Evolutionary conservation across 2,888 invertebrate genomes (phyloP), one percentile per base, ranked within the genome.

Genomic region (Ornithoptera alexandrae): DNA sequence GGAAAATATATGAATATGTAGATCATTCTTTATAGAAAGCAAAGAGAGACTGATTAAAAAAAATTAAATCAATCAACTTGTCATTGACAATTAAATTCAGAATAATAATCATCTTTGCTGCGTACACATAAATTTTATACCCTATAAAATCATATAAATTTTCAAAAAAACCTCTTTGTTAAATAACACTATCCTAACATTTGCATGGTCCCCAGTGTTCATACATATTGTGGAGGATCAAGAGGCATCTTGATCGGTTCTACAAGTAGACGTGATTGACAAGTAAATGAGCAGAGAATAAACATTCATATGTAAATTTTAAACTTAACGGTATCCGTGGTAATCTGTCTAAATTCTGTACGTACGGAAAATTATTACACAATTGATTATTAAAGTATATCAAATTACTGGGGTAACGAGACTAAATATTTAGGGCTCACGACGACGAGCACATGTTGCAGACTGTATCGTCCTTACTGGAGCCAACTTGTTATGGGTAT

Each of bases 1-100:
- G 71, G 69, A 64, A 36, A 61, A 50, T 68, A 62, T 77, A 77
- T 83, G 79, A 78, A 77, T 81, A 81, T 83, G 79, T 79, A 77
- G 81, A 81, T 78, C 79, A 79, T 79, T 78, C 75, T 78, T 78
- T 77, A 76, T 73, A 72, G 76, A 68, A 68, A 62, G 30, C 2
- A 30, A 30, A 30, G 30, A 30, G 30, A 30, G 4, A 30, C 5
- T 30, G 30, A 30, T 30, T 30, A 30, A 15, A 57, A 61, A 59
- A 46, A 24, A 18, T 39, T 39, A 36, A 64, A 64, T 59, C 46
- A 67, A 42, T 65, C 62, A 62, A 53, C 53, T 22, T 59, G 18
- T 64, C 39, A 15, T 60, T 56, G 36, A 42, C 22, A 59, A 56
- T 60, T 57, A 36, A 10, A 65, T 63, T 42, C 24, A 20, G 60